Conservation (phyloP, 2,113 vertebrate species). For the Microcebus jonahi region DNA sequence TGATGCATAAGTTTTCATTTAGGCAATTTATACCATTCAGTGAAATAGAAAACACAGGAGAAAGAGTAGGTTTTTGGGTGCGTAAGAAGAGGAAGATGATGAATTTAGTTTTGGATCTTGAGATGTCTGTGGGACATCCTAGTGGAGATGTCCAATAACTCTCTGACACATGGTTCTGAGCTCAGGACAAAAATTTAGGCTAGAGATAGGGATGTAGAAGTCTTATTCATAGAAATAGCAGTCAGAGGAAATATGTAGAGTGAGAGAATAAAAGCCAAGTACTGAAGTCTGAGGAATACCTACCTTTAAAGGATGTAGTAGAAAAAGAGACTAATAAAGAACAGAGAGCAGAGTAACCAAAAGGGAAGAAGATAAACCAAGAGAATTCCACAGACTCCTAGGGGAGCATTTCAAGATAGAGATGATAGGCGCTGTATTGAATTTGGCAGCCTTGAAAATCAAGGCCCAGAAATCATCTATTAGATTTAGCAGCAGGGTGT, state of each 20-base stretch:
- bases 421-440: background rate
- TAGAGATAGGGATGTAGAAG: background rate
- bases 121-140: background rate
- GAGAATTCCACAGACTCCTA: background rate
- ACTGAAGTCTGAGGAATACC: background rate
- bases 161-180: background rate
- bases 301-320: background rate
- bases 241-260: background rate
- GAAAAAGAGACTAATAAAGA: constrained; percentile 6
- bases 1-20: background rate
- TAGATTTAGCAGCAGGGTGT: background rate
- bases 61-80: background rate
- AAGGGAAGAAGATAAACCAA: background rate
- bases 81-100: background rate
- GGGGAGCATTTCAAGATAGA: background rate
- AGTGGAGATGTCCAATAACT: background rate
- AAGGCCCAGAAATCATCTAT: background rate
- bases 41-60: background rate
- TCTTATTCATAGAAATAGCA: background rate
- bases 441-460: background rate
- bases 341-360: background rate
- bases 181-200: background rate
- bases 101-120: background rate
- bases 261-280: background rate
- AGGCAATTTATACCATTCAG: background rate